phyloP scores from a whole-genome alignment of 2,888 invertebrate species.

The Amiota communis region DNA sequence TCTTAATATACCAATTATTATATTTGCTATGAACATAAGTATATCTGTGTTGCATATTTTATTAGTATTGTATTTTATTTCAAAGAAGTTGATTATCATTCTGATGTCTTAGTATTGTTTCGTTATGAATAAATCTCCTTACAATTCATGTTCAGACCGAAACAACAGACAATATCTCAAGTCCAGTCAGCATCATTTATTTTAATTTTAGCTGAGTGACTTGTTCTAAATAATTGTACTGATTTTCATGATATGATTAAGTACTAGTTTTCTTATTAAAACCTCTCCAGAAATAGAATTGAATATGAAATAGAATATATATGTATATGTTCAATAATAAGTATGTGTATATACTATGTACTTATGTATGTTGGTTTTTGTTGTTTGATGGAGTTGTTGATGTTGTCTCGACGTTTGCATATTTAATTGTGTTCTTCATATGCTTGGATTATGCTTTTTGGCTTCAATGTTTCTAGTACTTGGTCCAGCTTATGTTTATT shows the following conservation, averaged over 20 bases:
- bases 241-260: slow-evolving; percentile 45
- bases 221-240: slow-evolving; percentile 37
- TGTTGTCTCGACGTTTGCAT: slow-evolving; percentile 31
- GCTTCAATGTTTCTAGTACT: background rate
- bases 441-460: background rate
- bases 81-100: slow-evolving; percentile 30
- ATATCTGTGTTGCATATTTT: no score
- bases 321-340: no score
- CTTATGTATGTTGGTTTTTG: slow-evolving; percentile 1
- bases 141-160: no score
- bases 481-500: slow-evolving; percentile 13
- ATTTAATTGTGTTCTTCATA: slow-evolving; percentile 36
- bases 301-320: no score
- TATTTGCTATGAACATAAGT: no score
- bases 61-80: background rate
- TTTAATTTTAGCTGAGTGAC: background rate
- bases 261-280: slow-evolving; percentile 21
- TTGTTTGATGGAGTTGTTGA: slow-evolving; percentile 33
- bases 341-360: no score
- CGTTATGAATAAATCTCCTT: slow-evolving; percentile 18
- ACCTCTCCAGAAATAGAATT: background rate
- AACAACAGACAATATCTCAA: no score
- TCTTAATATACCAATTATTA: no score
- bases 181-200: no score
- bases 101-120: slow-evolving; percentile 20